Conservation (phyloP, 1,140 invertebrate genomes). For the Apis florea region DNA sequence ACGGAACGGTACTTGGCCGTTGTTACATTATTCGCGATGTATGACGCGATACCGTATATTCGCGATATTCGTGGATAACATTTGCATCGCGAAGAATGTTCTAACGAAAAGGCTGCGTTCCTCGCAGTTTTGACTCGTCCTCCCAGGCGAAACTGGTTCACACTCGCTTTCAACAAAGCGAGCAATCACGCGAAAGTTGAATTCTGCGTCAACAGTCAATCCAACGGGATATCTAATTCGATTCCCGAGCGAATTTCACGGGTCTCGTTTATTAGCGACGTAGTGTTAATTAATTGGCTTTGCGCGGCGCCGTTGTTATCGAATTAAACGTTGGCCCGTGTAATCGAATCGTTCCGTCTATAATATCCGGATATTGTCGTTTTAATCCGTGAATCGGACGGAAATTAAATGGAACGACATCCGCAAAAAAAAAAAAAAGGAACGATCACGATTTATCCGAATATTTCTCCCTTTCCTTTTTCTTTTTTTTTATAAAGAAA, state of each 20-base stretch:
- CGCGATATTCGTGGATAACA: slow-evolving; percentile 2
- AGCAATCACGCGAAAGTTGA: not conserved
- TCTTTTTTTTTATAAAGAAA: too few relatives aligned
- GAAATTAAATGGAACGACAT: too few relatives aligned
- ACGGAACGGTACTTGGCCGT: not conserved
- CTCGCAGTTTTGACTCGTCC: too few relatives aligned
- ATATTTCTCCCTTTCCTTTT: too few relatives aligned
- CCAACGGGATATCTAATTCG: not conserved
- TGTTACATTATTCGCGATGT: not conserved
- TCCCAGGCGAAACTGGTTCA: too few relatives aligned
- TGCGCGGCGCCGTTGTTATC: not conserved
- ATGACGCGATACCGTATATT: not conserved
- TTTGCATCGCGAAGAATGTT: not conserved
- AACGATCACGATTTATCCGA: too few relatives aligned
- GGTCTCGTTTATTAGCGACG: slow-evolving; percentile 5
- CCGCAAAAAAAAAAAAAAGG: too few relatives aligned
- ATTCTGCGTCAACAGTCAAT: not conserved
- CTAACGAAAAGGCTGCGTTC: too few relatives aligned
- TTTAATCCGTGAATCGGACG: not conserved
- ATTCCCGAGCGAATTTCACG: not conserved
- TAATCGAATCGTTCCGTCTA: not conserved
- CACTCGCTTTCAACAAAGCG: not conserved
- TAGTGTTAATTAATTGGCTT: slow-evolving; percentile 18
- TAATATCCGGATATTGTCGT: not conserved
- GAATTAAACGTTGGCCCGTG: slow-evolving; percentile 13